phyloP scores from a whole-genome alignment of 92 coral and sea anemone genomes.

The Pocillopora meandrina region DNA sequence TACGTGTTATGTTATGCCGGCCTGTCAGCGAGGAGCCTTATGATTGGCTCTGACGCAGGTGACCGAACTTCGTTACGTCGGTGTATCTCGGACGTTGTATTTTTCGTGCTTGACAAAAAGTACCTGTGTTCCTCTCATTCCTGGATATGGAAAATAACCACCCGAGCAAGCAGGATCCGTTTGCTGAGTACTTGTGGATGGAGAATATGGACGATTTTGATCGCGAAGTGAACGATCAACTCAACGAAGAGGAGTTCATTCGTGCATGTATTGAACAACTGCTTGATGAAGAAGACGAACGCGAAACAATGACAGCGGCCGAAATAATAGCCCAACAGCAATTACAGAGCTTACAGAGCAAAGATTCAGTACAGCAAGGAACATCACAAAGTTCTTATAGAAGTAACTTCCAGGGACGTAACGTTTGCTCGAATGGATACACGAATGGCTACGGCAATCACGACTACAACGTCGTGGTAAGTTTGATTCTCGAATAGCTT shows the following conservation, averaged over 20 bases:
- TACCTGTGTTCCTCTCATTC: not conserved
- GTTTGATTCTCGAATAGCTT: conserved; percentile 50
- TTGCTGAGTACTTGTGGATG: conserved; percentile 84
- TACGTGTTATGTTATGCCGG: conserved; percentile 80
- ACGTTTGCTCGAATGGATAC: conserved; percentile 52
- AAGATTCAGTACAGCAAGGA: conserved; percentile 57
- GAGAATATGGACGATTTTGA: conserved; percentile 90
- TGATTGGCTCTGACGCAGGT: conserved; percentile 86
- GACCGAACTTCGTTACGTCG: conserved; percentile 61
- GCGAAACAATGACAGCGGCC: conserved; percentile 93
- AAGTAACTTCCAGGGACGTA: conserved; percentile 59
- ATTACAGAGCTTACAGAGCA: conserved; percentile 71
- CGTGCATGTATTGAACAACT: conserved; percentile 98
- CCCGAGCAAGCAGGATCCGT: conserved; percentile 53
- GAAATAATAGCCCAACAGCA: conserved; percentile 86
- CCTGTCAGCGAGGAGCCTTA: conserved; percentile 57
- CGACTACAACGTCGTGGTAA: conserved; percentile 64
- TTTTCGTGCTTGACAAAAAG: conserved; percentile 53
- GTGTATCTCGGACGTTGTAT: conserved; percentile 59
- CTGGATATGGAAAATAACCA: conserved; percentile 57
- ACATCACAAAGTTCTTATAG: conserved; percentile 65
- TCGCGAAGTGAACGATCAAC: conserved; percentile 78
- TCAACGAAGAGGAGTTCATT: conserved; percentile 94
- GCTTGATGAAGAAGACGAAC: conserved; percentile 98
- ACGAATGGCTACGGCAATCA: conserved; percentile 65